Percentiles rank a stretch among this genome's conserved stretches.
Conservation (phyloP, 2,113 vertebrate species). For the Cynoglossus semilaevis region DNA sequence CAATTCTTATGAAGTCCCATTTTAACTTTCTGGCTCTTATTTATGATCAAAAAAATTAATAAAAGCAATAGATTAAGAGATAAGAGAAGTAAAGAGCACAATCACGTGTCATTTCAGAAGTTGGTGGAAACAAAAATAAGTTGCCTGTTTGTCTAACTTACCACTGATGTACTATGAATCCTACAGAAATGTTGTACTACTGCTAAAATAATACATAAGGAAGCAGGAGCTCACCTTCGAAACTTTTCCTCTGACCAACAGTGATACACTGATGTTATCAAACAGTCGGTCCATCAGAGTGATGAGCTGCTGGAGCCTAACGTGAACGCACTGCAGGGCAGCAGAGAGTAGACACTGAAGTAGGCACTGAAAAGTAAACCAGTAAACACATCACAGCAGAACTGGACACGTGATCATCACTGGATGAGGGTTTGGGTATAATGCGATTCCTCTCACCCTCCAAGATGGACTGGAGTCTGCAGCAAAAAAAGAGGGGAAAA, state of each 20-base stretch:
- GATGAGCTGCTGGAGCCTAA: conserved; percentile 32
- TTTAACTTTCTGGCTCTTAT: conserved; percentile 40
- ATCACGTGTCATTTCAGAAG: conserved; percentile 72
- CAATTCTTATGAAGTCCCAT: conserved; percentile 9
- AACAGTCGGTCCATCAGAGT: conserved; percentile 21
- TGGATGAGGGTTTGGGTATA: conserved; percentile 37
- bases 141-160: conserved; percentile 71
- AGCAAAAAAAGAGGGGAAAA: conserved; percentile 16
- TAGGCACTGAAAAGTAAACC: conserved; percentile 62
- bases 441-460: conserved; percentile 33
- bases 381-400: conserved; percentile 36
- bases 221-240: conserved; percentile 43
- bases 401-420: conserved; percentile 37
- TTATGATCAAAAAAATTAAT: conserved; percentile 80
- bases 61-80: conserved; percentile 90
- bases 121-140: conserved; percentile 75
- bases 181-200: conserved; percentile 16
- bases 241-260: conserved; percentile 35
- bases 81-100: conserved; percentile 85
- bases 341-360: too few relatives aligned
- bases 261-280: conserved; percentile 21
- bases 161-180: conserved; percentile 30
- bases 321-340: conserved; percentile 66
- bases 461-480: conserved; percentile 33
- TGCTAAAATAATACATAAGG: conserved; percentile 22